Percentiles rank a stretch among this genome's conserved stretches.
phyloP scores from a whole-genome alignment of 2,888 invertebrate species.

The Ametastegia equiseti region DNA sequence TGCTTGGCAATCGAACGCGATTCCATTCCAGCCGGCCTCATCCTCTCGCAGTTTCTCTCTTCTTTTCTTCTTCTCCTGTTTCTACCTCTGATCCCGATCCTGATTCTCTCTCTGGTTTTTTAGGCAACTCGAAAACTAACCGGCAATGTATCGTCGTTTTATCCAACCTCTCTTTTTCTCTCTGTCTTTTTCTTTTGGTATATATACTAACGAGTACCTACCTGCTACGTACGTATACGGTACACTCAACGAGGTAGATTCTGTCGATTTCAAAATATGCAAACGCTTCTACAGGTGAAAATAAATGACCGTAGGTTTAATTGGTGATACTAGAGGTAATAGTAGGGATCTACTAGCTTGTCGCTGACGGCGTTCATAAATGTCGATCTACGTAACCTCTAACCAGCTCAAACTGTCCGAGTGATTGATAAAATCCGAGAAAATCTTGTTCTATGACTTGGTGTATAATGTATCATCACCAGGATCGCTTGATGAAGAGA shows the following conservation, averaged over 20 bases:
- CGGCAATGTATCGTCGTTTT: background rate
- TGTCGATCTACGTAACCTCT: too few species aligned
- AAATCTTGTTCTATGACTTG: too few species aligned
- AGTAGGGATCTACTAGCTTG: too few species aligned
- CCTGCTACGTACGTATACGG: background rate
- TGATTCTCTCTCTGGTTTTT: background rate
- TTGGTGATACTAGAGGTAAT: too few species aligned
- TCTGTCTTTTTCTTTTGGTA: background rate
- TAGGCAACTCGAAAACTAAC: background rate
- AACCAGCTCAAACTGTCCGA: too few species aligned
- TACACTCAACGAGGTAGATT: background rate
- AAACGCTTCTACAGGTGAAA: too few species aligned
- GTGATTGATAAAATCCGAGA: too few species aligned
- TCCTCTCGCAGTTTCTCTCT: background rate
- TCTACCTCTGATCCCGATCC: background rate
- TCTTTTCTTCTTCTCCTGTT: background rate
- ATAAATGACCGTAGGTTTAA: too few species aligned
- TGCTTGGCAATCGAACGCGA: slow-evolving; percentile 30
- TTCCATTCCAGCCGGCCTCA: slow-evolving; percentile 3
- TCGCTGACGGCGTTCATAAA: too few species aligned
- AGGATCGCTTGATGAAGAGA: too few species aligned
- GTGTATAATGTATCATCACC: too few species aligned
- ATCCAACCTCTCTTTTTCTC: background rate
- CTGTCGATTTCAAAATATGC: too few species aligned
- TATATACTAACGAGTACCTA: background rate